These are phyloP conservation scores for Diprion similis DNA, from an alignment of 1,140 invertebrate genomes.

Conservation along the genomic window DNA sequence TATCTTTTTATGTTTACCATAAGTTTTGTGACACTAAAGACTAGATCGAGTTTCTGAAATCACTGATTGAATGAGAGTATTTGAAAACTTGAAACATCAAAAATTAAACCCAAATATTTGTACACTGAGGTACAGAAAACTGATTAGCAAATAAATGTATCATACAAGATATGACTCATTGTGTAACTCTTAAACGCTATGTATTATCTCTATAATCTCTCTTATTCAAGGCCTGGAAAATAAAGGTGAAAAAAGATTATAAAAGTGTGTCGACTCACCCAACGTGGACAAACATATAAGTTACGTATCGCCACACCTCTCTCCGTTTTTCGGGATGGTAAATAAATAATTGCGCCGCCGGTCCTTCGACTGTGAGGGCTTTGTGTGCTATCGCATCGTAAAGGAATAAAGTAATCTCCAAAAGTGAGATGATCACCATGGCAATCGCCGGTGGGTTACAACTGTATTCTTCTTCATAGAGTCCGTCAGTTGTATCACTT, in stretches of 20 bases:
- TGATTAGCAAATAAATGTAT: too few species aligned
- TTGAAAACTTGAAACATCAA: too few species aligned
- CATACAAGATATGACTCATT: too few species aligned
- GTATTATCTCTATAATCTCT: too few species aligned
- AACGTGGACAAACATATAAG: slow-evolving; percentile 97
- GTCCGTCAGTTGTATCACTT: slow-evolving; percentile 70
- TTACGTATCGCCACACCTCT: slow-evolving; percentile 91
- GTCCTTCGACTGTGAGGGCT: slow-evolving; percentile 65
- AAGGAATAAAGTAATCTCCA: slow-evolving; percentile 75
- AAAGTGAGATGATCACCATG: slow-evolving; percentile 79
- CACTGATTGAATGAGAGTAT: too few species aligned
- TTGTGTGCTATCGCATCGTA: slow-evolving; percentile 65
- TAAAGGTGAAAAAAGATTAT: slow-evolving; percentile 30
- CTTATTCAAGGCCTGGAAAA: too few species aligned
- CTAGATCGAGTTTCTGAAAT: too few species aligned
- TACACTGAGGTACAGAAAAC: too few species aligned
- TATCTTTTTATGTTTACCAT: too few species aligned
- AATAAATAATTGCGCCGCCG: slow-evolving; percentile 80
- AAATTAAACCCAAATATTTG: too few species aligned
- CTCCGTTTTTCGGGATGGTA: slow-evolving; percentile 89
- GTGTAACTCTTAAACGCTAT: too few species aligned
- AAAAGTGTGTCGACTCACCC: slow-evolving; percentile 68
- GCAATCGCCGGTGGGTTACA: slow-evolving; percentile 86
- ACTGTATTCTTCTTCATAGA: slow-evolving; percentile 86
- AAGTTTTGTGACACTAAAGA: too few species aligned